Base-by-base conservation (phyloP, 92 coral and sea anemone species). In the Bergia puertoricense region DNA sequence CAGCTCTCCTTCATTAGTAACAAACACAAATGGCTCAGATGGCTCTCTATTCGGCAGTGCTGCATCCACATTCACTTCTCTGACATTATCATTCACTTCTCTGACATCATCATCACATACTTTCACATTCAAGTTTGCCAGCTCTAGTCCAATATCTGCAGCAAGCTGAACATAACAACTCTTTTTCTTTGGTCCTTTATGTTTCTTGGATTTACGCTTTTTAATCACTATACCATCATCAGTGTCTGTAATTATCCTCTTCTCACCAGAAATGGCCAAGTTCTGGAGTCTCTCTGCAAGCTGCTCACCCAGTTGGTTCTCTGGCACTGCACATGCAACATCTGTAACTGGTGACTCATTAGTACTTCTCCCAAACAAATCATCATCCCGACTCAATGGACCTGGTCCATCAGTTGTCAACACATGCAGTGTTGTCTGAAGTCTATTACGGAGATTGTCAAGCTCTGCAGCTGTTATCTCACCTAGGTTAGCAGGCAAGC, bases 131-230 rank as follows among this genome's bases (percentile, higher is more conserved):
- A 93, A 86, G 38, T 93, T 66, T 40, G 86, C 90, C 46, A 93
- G 85, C 37, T 91, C 91, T 48, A 85, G 90, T 7, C 93, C 91
- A 14, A 93, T 90, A 71, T 89, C 93, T 73, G 88, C 91, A 11
- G 98, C 96, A 82, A 93, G 83, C 88, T 90, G 83, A 9, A 80
- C 86, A 86, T 94, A 94, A 45, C 98, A 94, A 36, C 90, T 68
- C 38, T 89, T 85, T 77, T 84, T 84, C 79, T 72, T 84, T 72
- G 87, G 78, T 18, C 78, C 78, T 84, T 84, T 84, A 7, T 69
- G 78, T 22, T 73, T 84, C 42, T 84, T 84, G 41, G 87, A 84
- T 67, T 72, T 84, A 13, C 65, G 46, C 66, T 23, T 84, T 37
- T 30, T 59, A 57, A 68, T 36, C 1, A 18, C 4, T 0, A 62